A percentile compares a stretch with the other conserved stretches of the same genome.
Evolutionary conservation across 2,888 invertebrate species (phyloP).

Genomic region (Dasysyrphus albostriatus): DNA sequence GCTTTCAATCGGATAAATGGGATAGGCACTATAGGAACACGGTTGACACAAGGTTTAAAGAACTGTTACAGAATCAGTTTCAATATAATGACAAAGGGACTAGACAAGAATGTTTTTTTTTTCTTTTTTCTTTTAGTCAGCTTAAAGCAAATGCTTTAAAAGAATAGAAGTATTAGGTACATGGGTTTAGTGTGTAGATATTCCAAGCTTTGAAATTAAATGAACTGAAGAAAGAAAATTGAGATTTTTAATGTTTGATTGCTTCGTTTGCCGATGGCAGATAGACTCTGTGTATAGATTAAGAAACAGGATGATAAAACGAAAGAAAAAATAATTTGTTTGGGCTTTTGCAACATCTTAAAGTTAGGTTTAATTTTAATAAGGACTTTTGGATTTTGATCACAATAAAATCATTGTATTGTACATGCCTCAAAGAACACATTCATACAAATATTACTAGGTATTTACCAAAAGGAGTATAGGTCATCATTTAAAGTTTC

Average conservation of each 20-base stretch:
- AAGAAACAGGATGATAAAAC: no score
- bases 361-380: no score
- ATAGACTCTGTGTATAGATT: no score
- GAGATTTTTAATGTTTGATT: background rate
- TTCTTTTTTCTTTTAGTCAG: background rate
- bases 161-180: background rate
- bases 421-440: no score
- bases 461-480: no score
- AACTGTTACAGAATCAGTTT: slow-evolving; percentile 13
- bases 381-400: no score
- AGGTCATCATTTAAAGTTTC: no score
- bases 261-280: background rate
- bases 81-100: slow-evolving; percentile 18
- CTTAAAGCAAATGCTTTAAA: background rate
- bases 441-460: no score
- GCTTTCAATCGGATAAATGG: slow-evolving; percentile 34
- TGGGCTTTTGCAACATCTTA: no score
- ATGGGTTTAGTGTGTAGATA: background rate
- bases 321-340: no score
- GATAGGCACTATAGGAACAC: background rate
- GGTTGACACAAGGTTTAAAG: slow-evolving; percentile 11
- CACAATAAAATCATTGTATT: no score
- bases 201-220: no score
- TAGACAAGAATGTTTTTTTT: background rate
- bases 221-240: background rate